Conservation (phyloP, 2,797 vertebrate genomes). For the Gorsachius magnificus region DNA sequence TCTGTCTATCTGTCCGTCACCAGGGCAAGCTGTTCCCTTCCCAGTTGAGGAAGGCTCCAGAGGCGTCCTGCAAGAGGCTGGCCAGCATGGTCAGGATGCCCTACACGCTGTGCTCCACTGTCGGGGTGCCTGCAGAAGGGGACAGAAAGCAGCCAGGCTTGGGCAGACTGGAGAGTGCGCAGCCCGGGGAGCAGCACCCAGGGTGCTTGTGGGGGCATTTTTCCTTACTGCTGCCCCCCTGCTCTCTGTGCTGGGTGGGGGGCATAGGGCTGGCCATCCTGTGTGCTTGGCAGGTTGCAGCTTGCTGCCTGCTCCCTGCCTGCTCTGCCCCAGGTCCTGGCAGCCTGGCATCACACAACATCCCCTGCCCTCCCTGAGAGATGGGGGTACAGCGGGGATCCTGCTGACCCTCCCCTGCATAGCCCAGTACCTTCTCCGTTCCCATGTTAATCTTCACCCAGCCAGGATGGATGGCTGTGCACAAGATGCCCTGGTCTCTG, state of each 20-base stretch:
- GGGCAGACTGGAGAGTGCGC: background rate
- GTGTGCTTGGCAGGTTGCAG: background rate
- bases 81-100: background rate
- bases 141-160: background rate
- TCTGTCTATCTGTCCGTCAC: background rate
- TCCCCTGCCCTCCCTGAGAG: background rate
- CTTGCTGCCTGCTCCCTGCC: background rate
- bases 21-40: constrained; percentile 41
- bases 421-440: constrained; percentile 17
- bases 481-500: constrained; percentile 39
- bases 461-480: constrained; percentile 32
- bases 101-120: background rate
- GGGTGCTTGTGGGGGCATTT: background rate
- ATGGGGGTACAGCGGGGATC: rapidly evolving
- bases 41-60: constrained; percentile 10
- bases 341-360: background rate
- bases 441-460: constrained; percentile 67
- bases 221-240: background rate
- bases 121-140: background rate
- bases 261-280: background rate
- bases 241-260: background rate
- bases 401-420: background rate
- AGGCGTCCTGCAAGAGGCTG: background rate
- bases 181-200: background rate
- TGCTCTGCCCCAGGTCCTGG: background rate